Conservation (phyloP, 2,797 vertebrate genomes). For the Coregonus sp. region DNA sequence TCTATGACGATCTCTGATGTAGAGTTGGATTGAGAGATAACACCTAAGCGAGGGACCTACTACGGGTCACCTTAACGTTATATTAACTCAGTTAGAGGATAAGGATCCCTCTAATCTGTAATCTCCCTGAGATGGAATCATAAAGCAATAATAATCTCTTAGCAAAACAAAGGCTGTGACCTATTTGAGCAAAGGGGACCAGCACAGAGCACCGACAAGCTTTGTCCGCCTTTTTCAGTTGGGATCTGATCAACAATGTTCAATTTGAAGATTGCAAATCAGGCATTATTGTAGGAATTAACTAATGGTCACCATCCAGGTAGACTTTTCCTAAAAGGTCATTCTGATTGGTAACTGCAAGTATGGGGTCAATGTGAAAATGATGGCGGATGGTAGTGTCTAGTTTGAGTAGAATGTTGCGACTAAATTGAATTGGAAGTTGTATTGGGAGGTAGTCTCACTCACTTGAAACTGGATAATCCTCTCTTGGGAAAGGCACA, state of each 20-base stretch:
- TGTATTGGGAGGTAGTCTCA: neutral
- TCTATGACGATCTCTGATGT: neutral
- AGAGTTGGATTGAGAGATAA: neutral
- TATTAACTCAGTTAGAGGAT: neutral
- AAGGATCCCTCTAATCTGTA: neutral
- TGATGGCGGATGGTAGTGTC: neutral
- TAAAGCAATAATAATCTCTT: neutral
- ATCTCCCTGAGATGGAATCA: neutral
- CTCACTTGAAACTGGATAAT: constrained; percentile 99
- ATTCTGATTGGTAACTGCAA: no score
- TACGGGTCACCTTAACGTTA: neutral
- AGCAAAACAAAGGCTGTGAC: neutral
- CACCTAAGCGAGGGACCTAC: neutral
- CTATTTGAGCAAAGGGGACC: no score
- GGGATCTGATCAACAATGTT: no score
- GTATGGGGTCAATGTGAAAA: no score
- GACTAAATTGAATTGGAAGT: neutral
- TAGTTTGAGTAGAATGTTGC: neutral
- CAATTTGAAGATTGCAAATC: no score
- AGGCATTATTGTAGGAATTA: no score
- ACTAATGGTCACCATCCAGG: no score
- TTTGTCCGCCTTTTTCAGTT: no score
- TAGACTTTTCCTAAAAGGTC: no score
- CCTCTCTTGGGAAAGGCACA: constrained; percentile 99
- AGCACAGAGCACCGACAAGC: neutral